Percentiles rank a stretch among this genome's conserved stretches.
These are phyloP conservation scores for Rana temporaria DNA, from an alignment of 2,113 vertebrate species.

Conservation along the genomic window DNA sequence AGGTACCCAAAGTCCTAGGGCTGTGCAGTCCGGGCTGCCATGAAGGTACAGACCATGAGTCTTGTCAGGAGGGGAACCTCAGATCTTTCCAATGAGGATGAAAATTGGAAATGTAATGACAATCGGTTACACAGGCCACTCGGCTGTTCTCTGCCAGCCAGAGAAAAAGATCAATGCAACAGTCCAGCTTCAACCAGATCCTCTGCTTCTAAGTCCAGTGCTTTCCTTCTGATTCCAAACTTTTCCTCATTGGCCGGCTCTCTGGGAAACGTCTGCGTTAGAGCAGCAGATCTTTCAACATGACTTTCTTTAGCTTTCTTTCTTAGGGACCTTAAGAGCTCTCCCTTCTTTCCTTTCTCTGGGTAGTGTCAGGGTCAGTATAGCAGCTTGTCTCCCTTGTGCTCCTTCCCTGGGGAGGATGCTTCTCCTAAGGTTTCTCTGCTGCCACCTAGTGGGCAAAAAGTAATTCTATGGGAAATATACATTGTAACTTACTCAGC, in stretches of 20 bases:
- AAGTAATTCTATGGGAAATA: no score
- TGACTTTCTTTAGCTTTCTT: conserved; percentile 15
- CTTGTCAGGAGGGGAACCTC: conserved; percentile 57
- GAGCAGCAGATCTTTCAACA: background rate
- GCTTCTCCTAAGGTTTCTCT: conserved; percentile 14
- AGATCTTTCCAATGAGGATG: conserved; percentile 54
- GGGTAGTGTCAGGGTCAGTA: conserved; percentile 46
- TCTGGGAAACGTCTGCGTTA: conserved; percentile 18
- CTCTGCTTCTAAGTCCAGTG: background rate
- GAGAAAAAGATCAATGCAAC: no score
- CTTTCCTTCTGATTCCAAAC: background rate
- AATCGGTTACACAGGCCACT: conserved; percentile 41
- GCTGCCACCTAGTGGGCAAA: conserved; percentile 31
- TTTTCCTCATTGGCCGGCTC: background rate
- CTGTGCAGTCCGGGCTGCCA: conserved; percentile 78
- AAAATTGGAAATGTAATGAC: conserved; percentile 57
- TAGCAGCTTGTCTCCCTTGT: conserved; percentile 31
- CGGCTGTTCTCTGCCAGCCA: background rate
- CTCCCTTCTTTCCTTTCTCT: conserved; percentile 48
- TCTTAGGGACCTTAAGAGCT: conserved; percentile 38
- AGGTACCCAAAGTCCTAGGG: conserved; percentile 70
- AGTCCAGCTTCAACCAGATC: conserved; percentile 7
- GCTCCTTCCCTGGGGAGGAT: conserved; percentile 41
- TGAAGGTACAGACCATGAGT: conserved; percentile 64
- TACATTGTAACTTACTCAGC: no score